Conservation (phyloP, 2,113 vertebrate genomes). For the Rattus norvegicus region DNA sequence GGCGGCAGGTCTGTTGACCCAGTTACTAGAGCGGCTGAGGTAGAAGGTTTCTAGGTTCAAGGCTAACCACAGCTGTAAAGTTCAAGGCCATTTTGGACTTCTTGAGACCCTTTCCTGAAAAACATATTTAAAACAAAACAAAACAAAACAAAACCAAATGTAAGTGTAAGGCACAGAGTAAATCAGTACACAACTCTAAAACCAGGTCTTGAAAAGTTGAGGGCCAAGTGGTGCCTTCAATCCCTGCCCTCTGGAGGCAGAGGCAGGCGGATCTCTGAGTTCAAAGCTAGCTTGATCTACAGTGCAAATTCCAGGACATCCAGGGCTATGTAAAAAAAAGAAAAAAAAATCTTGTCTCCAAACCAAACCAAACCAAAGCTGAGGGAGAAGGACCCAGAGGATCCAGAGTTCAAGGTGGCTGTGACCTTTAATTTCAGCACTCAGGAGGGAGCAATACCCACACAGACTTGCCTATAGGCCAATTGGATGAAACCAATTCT, state of each 20-base stretch:
- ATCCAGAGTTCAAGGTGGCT: background rate
- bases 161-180: background rate
- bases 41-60: background rate
- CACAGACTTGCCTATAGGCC: background rate
- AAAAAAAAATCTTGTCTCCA: background rate
- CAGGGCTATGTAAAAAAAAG: background rate
- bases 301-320: background rate
- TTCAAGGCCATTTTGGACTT: background rate
- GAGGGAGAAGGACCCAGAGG: background rate
- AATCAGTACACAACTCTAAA: background rate
- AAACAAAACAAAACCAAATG: background rate
- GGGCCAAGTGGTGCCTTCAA: background rate
- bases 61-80: no score
- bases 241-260: background rate
- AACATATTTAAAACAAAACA: background rate
- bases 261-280: background rate
- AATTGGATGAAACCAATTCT: background rate
- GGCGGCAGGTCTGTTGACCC: background rate
- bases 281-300: background rate
- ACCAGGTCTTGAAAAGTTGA: background rate
- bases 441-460: background rate
- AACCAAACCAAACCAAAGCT: background rate
- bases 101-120: background rate
- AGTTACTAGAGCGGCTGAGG: background rate
- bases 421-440: background rate